Evolutionary conservation across 1,140 invertebrate genomes (phyloP).

Genomic region (Macrostomum lignano): DNA sequence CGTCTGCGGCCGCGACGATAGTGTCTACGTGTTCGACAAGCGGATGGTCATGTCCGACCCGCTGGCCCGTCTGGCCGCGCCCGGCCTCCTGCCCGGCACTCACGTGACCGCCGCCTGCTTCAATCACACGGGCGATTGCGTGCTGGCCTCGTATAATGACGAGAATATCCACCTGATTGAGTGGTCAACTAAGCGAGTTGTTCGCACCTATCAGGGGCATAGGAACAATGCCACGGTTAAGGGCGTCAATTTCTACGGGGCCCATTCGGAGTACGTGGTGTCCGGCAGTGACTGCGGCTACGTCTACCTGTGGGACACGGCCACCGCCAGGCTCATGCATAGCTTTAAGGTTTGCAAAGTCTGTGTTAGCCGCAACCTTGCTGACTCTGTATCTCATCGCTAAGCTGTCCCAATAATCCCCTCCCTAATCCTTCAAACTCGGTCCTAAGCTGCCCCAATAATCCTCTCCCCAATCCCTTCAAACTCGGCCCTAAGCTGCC

Average conservation of each 20-base stretch:
- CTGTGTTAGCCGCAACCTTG: too few relatives aligned
- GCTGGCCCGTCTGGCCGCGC: neutral
- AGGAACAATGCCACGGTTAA: slow-evolving; percentile 41
- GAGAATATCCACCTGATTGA: slow-evolving; percentile 72
- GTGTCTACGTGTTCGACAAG: neutral
- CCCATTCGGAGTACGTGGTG: slow-evolving; percentile 55
- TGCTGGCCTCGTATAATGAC: slow-evolving; percentile 67
- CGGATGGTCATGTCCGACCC: neutral
- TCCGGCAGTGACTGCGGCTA: slow-evolving; percentile 82
- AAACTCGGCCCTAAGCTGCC: too few relatives aligned
- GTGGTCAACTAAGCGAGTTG: slow-evolving; percentile 37
- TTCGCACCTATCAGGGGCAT: slow-evolving; percentile 39
- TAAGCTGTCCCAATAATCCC: slow-evolving; percentile 8
- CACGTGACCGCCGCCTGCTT: neutral
- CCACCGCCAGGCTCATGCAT: slow-evolving; percentile 57
- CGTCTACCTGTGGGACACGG: slow-evolving; percentile 71
- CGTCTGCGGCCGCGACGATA: neutral
- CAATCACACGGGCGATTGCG: slow-evolving; percentile 12
- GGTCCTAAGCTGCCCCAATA: too few relatives aligned
- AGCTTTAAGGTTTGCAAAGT: too few relatives aligned
- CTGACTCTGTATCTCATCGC: too few relatives aligned
- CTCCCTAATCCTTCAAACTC: too few relatives aligned
- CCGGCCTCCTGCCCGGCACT: neutral
- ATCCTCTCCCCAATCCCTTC: too few relatives aligned
- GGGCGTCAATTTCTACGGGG: slow-evolving; percentile 70